Conservation (phyloP, 2,113 vertebrate species). For the Falcunculus frontatus region DNA sequence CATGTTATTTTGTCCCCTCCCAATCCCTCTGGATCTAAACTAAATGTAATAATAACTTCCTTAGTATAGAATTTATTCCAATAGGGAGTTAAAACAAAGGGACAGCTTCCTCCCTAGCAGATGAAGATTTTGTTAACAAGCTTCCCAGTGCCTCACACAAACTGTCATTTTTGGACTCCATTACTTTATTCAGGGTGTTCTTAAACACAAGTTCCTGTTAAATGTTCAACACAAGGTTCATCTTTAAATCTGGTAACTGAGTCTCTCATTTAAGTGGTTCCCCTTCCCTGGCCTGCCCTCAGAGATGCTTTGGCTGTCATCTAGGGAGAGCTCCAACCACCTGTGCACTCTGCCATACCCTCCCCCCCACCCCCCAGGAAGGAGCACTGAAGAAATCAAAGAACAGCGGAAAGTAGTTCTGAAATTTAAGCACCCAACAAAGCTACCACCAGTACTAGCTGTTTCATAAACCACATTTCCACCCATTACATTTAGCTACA, state of each 20-base stretch:
- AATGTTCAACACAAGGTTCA: neutral
- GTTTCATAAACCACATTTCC: neutral
- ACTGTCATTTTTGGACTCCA: neutral
- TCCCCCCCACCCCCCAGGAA: too few species aligned
- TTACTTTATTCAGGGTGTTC: neutral
- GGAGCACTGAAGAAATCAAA: neutral
- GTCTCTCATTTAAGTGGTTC: neutral
- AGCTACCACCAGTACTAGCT: neutral
- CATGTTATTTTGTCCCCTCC: neutral
- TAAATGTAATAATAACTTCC: neutral
- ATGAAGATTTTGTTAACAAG: neutral
- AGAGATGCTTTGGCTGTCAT: neutral
- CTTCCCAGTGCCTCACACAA: neutral
- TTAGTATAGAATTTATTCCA: neutral
- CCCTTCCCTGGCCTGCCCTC: neutral
- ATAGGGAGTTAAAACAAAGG: neutral
- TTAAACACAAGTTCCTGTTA: neutral
- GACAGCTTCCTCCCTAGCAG: neutral
- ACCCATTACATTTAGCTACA: neutral
- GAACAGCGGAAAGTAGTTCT: neutral
- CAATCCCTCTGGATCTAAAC: neutral
- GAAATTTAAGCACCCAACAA: neutral
- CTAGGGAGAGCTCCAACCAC: neutral
- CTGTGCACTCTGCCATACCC: fast-evolving
- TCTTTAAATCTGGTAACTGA: neutral